These are phyloP conservation scores for Pelobates fuscus DNA, from an alignment of 2,113 vertebrate genomes.

Conservation along the genomic window DNA sequence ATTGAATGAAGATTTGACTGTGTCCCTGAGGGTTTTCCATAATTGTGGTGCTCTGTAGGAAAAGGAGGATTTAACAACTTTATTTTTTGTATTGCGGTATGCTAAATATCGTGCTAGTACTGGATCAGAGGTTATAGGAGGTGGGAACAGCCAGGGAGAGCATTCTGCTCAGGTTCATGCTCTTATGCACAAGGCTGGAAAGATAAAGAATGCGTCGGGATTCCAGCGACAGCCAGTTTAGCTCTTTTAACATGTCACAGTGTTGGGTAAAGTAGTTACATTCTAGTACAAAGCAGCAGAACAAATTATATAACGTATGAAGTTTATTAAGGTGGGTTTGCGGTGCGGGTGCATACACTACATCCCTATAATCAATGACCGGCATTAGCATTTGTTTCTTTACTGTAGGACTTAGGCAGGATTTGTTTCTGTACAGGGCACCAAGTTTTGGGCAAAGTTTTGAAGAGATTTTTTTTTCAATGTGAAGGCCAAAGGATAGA, in stretches of 20 bases:
- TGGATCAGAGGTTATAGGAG: background rate
- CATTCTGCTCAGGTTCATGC: background rate
- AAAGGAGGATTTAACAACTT: background rate
- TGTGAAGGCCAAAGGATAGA: background rate
- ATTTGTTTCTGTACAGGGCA: background rate
- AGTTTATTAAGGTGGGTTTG: background rate
- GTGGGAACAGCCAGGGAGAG: background rate
- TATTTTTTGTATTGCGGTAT: background rate
- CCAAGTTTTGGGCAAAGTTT: background rate
- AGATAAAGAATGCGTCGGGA: background rate
- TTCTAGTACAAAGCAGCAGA: background rate
- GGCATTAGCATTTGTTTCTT: background rate
- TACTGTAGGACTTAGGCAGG: background rate
- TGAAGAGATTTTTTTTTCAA: background rate
- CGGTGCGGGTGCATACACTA: background rate
- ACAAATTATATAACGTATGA: background rate
- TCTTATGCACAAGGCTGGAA: background rate
- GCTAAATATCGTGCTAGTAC: background rate
- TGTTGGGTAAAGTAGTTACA: background rate
- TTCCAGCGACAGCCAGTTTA: background rate
- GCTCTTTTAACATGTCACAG: background rate
- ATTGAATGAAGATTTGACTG: background rate
- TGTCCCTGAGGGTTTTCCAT: background rate
- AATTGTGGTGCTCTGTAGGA: background rate
- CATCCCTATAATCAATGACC: background rate